phyloP scores from a whole-genome alignment of 2,888 invertebrate genomes.

The Parapristionchus giblindavisi region DNA sequence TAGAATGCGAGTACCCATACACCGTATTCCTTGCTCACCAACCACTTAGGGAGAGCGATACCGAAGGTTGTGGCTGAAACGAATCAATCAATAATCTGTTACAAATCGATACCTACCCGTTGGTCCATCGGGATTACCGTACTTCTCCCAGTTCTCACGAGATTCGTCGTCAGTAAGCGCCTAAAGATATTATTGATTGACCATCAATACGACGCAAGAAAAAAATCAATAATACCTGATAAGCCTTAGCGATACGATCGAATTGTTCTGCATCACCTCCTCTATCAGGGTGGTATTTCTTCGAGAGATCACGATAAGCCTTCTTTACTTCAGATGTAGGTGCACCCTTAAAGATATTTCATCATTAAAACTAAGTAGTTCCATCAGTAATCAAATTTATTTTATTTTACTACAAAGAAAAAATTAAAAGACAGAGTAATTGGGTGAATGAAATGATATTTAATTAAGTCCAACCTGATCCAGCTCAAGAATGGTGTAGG shows the following conservation, averaged over 20 bases:
- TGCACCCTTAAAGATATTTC: conserved; percentile 77
- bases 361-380: conserved; percentile 14
- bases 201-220: not conserved
- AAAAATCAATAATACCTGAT: conserved; percentile 72
- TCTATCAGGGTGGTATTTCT: conserved; percentile 84
- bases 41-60: conserved; percentile 98
- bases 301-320: conserved; percentile 90
- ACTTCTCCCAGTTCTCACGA: conserved; percentile 95
- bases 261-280: conserved; percentile 92
- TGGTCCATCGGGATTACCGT: conserved; percentile 99
- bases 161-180: conserved; percentile 93
- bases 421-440: not conserved
- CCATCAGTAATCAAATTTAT: not conserved
- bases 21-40: conserved; percentile 98
- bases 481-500: conserved; percentile 91
- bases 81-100: not conserved
- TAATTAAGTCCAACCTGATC: conserved; percentile 76
- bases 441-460: not conserved
- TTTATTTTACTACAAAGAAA: not conserved
- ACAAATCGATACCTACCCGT: conserved; percentile 74
- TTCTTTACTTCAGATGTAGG: conserved; percentile 89
- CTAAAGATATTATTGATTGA: conserved; percentile 72
- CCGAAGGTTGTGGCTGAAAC: conserved; percentile 92
- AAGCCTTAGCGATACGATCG: conserved; percentile 93
- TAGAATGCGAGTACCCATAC: conserved; percentile 93